Conservation (phyloP, 2,888 invertebrate species). For the Nomada hirtipes region DNA sequence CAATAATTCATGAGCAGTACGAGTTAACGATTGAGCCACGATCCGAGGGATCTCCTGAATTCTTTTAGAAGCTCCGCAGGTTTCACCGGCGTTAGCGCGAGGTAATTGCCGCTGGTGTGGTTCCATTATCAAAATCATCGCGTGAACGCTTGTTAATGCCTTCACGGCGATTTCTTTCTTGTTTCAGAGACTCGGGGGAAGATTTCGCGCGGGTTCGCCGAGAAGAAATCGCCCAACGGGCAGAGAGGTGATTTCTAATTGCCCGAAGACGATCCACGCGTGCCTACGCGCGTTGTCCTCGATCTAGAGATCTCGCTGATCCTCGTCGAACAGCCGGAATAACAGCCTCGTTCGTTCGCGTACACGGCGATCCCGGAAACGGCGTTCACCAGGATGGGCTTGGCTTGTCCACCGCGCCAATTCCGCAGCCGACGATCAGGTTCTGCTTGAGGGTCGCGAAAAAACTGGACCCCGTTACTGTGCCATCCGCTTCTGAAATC, state of each 20-base stretch:
- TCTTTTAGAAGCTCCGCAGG: background rate
- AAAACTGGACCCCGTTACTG: constrained; percentile 59
- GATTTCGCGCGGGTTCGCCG: background rate
- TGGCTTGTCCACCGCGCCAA: constrained; percentile 24
- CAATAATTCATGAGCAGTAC: constrained; percentile 38
- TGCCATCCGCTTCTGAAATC: constrained; percentile 58
- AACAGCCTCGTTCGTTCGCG: constrained; percentile 8
- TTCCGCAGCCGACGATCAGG: constrained; percentile 24
- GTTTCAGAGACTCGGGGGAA: background rate
- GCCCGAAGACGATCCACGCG: constrained; percentile 53
- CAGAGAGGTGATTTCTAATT: constrained; percentile 68
- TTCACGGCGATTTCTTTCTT: background rate
- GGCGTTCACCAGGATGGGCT: constrained; percentile 22
- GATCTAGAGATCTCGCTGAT: constrained; percentile 51
- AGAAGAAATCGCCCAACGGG: too few species aligned
- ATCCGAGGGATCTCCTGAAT: constrained; percentile 32
- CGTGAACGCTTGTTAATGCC: too few species aligned
- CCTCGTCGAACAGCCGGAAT: constrained; percentile 18
- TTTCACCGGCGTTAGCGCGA: constrained; percentile 7
- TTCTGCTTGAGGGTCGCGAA: constrained; percentile 17
- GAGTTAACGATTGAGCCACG: constrained; percentile 29
- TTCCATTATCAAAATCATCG: too few species aligned
- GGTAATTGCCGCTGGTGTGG: constrained; percentile 13
- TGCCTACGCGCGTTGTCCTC: constrained; percentile 58
- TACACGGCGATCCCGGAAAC: constrained; percentile 57